phyloP scores from a whole-genome alignment of 1,140 invertebrate species.

The Muscidifurax raptorellus region DNA sequence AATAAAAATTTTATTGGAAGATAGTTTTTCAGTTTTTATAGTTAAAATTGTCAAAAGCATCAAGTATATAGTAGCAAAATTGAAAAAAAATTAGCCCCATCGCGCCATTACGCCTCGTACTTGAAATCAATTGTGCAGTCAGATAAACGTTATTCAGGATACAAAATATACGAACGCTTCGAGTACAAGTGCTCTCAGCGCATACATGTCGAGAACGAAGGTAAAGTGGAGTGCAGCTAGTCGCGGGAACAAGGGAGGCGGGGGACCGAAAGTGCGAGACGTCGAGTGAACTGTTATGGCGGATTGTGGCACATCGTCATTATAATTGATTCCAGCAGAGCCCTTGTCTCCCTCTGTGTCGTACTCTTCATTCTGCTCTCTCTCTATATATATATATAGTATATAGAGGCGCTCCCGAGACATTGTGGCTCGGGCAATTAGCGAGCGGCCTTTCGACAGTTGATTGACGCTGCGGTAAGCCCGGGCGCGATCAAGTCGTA shows the following conservation, averaged over 20 bases:
- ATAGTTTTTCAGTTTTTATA: no score
- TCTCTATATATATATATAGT: background rate
- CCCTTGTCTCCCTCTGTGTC: background rate
- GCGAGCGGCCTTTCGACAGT: constrained; percentile 37
- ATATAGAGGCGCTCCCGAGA: background rate
- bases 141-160: no score
- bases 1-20: no score
- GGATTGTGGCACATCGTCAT: constrained; percentile 39
- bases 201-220: no score
- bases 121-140: no score
- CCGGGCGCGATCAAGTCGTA: constrained; percentile 5
- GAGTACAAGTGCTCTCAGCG: no score
- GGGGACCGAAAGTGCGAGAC: background rate
- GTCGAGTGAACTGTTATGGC: constrained; percentile 38
- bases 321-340: constrained; percentile 36
- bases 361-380: background rate
- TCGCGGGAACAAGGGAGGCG: background rate
- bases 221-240: no score
- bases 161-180: no score
- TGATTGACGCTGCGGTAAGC: constrained; percentile 35
- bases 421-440: constrained; percentile 30
- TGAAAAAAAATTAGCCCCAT: no score
- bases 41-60: no score
- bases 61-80: no score
- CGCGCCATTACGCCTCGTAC: no score